These are phyloP conservation scores for Hirtodrosophila alboralis DNA, from an alignment of 2,888 invertebrate species.

Conservation along the genomic window DNA sequence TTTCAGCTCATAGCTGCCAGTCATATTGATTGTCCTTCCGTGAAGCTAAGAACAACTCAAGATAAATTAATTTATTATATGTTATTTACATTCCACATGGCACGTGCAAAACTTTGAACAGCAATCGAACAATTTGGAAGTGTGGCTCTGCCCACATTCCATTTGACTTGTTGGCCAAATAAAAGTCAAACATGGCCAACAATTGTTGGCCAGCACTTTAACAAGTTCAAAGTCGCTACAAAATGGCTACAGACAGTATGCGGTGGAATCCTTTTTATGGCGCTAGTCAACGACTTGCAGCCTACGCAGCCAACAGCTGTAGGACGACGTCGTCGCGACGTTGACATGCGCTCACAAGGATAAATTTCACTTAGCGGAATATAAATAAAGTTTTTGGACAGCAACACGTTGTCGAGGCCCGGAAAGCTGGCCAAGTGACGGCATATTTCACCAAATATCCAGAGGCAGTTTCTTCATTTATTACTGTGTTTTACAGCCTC, in stretches of 20 bases:
- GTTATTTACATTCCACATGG: slow-evolving; percentile 57
- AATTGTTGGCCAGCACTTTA: slow-evolving; percentile 46
- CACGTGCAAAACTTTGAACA: slow-evolving; percentile 57
- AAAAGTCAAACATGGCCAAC: slow-evolving; percentile 43
- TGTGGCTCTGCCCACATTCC: slow-evolving; percentile 19
- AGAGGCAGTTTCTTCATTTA: slow-evolving; percentile 23
- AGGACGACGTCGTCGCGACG: slow-evolving; percentile 31
- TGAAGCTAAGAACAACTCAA: slow-evolving; percentile 24
- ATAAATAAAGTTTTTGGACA: slow-evolving; percentile 74
- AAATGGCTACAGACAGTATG: slow-evolving; percentile 16
- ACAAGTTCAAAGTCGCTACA: slow-evolving; percentile 58
- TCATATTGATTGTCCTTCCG: slow-evolving; percentile 29
- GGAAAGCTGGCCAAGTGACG: slow-evolving; percentile 49
- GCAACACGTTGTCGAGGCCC: slow-evolving; percentile 48
- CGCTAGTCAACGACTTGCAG: slow-evolving; percentile 18
- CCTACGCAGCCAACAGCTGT: slow-evolving; percentile 30
- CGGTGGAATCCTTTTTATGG: slow-evolving; percentile 54
- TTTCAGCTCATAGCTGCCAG: slow-evolving; percentile 12
- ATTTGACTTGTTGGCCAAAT: slow-evolving; percentile 26
- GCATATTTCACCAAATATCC: slow-evolving; percentile 56
- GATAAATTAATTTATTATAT: slow-evolving; percentile 58
- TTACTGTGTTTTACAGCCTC: slow-evolving; percentile 4
- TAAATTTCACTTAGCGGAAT: slow-evolving; percentile 77
- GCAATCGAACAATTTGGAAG: slow-evolving; percentile 30
- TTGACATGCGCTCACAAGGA: slow-evolving; percentile 69